These are phyloP conservation scores for Zosterops pallidus DNA, from an alignment of 2,113 vertebrate species.

Conservation along the genomic window DNA sequence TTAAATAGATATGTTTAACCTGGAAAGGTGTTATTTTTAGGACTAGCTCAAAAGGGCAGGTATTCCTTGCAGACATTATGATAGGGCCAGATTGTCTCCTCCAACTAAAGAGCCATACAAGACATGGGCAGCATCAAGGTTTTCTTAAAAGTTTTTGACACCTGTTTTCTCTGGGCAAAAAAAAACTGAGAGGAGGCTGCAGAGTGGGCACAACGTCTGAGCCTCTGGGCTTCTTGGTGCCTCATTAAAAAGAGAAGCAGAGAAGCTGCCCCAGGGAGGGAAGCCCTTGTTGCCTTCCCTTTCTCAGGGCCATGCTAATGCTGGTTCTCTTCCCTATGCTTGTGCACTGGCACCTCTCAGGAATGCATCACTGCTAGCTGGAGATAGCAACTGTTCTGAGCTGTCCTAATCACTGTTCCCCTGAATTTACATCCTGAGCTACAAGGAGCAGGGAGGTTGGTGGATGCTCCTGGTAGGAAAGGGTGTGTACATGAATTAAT, in stretches of 20 bases:
- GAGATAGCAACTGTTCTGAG: background rate
- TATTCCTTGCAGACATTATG: background rate
- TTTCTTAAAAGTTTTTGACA: background rate
- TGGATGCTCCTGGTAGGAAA: background rate
- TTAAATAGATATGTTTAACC: constrained; percentile 1
- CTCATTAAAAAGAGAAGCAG: fast-evolving
- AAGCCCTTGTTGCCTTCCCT: background rate
- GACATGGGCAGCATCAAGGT: background rate
- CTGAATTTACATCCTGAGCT: background rate
- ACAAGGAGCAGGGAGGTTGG: background rate
- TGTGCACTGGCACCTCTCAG: background rate
- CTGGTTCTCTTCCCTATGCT: background rate
- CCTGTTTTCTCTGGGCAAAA: background rate
- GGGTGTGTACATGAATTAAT: background rate
- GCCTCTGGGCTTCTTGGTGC: background rate
- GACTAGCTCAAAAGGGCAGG: constrained; percentile 35
- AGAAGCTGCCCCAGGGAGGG: background rate
- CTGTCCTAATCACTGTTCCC: fast-evolving
- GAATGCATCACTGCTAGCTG: fast-evolving
- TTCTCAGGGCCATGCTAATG: fast-evolving
- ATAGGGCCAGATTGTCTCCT: background rate
- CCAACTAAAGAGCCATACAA: background rate
- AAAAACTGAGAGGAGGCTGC: background rate
- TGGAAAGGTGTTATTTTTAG: constrained; percentile 44
- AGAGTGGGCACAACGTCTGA: background rate